These are phyloP conservation scores for Recurvirostra avosetta DNA, from an alignment of 2,113 vertebrate species.

Conservation along the genomic window DNA sequence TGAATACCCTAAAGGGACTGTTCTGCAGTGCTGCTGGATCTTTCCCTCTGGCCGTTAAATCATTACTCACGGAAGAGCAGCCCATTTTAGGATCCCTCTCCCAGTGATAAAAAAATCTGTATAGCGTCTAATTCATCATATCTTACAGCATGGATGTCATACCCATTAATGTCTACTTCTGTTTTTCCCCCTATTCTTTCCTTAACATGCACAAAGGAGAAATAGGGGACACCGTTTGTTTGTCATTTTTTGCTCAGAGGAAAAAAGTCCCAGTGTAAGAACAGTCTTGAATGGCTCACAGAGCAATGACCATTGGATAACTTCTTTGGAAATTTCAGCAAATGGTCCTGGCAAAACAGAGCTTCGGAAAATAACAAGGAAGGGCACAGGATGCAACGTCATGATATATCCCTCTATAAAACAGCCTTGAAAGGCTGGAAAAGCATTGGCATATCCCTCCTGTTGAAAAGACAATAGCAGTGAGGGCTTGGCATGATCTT, in stretches of 20 bases:
- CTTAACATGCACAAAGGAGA: background rate
- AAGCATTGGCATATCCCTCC: background rate
- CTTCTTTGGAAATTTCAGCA: slow-evolving; percentile 18
- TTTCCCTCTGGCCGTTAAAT: background rate
- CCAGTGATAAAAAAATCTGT: background rate
- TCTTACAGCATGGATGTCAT: background rate
- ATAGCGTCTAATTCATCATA: background rate
- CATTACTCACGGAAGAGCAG: background rate
- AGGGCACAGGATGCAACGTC: background rate
- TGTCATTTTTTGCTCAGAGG: background rate
- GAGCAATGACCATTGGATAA: background rate
- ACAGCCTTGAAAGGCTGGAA: background rate
- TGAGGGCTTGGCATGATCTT: background rate
- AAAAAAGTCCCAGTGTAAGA: background rate
- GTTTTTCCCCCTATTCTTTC: background rate
- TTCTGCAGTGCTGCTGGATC: background rate
- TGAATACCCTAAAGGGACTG: background rate
- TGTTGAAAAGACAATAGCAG: slow-evolving; percentile 33
- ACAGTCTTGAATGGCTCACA: background rate
- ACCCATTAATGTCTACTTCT: background rate
- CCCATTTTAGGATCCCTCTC: background rate
- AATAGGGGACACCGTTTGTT: background rate
- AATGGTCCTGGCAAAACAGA: background rate
- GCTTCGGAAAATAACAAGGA: background rate
- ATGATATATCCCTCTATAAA: background rate